Base-by-base conservation (phyloP, 2,113 vertebrate species). In the Microcebus murinus region DNA sequence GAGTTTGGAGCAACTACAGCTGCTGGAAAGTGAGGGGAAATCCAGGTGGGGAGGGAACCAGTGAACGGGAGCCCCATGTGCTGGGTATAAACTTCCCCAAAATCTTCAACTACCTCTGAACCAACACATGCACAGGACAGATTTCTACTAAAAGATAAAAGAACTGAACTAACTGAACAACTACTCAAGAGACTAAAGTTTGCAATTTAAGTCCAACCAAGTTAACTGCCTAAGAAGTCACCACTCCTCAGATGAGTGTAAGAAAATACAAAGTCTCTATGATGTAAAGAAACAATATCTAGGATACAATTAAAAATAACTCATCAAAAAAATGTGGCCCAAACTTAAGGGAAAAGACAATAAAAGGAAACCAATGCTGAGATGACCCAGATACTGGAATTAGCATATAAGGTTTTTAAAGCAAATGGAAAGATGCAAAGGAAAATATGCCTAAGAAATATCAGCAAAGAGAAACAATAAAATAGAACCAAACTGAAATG, bases 281-380 rank as follows among this genome's bases (percentile, higher is more conserved):
- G 59, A 76, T 1, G 11, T 34, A 83, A 76, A 70, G 42, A 45
- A 92, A 77, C 21, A 86, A 90, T 27, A 52, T 25, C 23, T 27
- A 91, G 1, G 6, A 73, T 20, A 80, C 3, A 87, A 86, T n/a
- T n/a, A 48, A 85, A 76, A 94, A 59, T 23, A 93, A 68, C 13
- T n/a, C 18, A 90, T 42, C 42, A 87, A 57, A 55, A 86, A 89
- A 89, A 65, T 55, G 55, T 79, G 39, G 31, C 55, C 36, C 21
- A 82, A 80, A 65, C 70, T 80, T 85, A 73, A 91, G 74, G 67
- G 85, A 76, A 89, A 95, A 85, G 36, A 92, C 8, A 89, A 77
- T 45, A 6, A 82, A 84, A 84, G 39, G n/a, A 77, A 57, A 82
- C 10, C 13, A 90, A 95, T 34, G n/a, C 2, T 68, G 50, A 90